These are phyloP conservation scores for Zygothrica quintamaculata DNA, from an alignment of 2,888 invertebrate species.

Conservation along the genomic window DNA sequence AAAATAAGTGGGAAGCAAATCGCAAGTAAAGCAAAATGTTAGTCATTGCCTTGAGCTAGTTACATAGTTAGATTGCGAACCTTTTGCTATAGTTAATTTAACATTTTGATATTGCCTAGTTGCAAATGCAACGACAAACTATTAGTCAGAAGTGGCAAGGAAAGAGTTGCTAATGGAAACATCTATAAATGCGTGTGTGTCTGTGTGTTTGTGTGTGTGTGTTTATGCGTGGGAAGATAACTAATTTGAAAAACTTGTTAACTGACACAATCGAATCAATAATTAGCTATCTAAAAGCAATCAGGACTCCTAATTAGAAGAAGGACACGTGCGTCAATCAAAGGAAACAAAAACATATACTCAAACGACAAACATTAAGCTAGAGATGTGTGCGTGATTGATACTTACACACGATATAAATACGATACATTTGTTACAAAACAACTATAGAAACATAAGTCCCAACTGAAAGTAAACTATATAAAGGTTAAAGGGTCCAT, in stretches of 20 bases:
- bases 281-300: slow-evolving; percentile 7
- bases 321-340: neutral
- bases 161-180: no score
- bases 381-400: neutral
- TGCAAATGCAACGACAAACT: no score
- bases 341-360: neutral
- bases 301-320: slow-evolving; percentile 13
- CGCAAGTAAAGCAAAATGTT: neutral
- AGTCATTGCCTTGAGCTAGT: neutral
- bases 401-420: neutral
- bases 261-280: slow-evolving; percentile 16
- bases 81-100: no score
- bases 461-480: no score
- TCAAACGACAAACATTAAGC: neutral
- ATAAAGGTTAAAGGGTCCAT: neutral
- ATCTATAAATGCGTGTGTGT: no score
- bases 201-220: no score
- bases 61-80: no score
- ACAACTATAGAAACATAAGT: no score
- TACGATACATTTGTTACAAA: no score
- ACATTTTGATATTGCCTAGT: no score
- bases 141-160: no score
- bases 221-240: slow-evolving; percentile 3
- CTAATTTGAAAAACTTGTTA: slow-evolving; percentile 28
- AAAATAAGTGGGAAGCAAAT: neutral